These are phyloP conservation scores for Agrilus planipennis DNA, from an alignment of 1,140 invertebrate genomes.

Conservation along the genomic window DNA sequence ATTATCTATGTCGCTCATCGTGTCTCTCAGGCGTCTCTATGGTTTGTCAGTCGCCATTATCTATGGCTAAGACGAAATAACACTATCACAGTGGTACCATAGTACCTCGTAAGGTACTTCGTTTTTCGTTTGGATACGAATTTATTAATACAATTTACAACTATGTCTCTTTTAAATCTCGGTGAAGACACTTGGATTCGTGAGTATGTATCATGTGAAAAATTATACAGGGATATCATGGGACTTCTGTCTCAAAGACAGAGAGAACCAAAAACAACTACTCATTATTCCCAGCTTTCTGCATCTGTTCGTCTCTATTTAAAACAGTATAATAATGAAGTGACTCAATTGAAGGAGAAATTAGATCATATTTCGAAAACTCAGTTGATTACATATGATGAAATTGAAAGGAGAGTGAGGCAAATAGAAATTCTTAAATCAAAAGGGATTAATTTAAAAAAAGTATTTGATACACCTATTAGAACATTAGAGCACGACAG, in stretches of 20 bases:
- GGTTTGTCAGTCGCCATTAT: too few species aligned
- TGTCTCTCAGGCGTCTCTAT: too few species aligned
- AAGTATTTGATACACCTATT: conserved; percentile 39
- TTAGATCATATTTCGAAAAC: conserved; percentile 37
- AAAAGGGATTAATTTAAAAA: conserved; percentile 42
- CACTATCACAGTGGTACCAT: too few species aligned
- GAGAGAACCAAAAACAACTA: conserved; percentile 37
- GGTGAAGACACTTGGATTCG: too few species aligned
- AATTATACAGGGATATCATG: conserved; percentile 48
- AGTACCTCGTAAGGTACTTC: too few species aligned
- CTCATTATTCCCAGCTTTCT: conserved; percentile 43
- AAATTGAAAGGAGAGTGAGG: conserved; percentile 46
- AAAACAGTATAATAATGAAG: conserved; percentile 48
- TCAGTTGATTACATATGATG: conserved; percentile 42
- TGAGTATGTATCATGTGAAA: conserved; percentile 54
- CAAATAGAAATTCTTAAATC: conserved; percentile 47
- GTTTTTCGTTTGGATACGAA: too few species aligned
- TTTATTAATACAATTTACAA: too few species aligned
- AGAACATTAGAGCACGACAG: conserved; percentile 19
- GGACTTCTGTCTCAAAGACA: conserved; percentile 45
- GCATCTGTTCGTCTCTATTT: conserved; percentile 45
- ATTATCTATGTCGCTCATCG: too few species aligned
- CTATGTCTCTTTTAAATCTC: too few species aligned
- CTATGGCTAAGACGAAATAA: too few species aligned
- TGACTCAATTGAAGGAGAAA: conserved; percentile 45